phyloP scores from a whole-genome alignment of 2,113 vertebrate species.

The Callionymus lyra region DNA sequence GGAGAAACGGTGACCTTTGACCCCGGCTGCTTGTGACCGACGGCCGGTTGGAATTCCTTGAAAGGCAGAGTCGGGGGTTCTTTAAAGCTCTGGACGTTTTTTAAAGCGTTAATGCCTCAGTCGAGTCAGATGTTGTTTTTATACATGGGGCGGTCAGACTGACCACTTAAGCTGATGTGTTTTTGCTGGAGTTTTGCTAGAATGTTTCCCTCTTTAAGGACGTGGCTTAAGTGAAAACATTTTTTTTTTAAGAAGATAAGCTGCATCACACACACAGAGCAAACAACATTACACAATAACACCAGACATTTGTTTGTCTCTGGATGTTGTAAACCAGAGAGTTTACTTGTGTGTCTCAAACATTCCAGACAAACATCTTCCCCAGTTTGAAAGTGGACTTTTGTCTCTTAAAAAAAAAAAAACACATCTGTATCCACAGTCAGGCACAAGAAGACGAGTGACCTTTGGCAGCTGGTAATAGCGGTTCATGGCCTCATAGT shows the following conservation, averaged over 20 bases:
- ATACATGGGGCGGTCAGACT: constrained; percentile 4
- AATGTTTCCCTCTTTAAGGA: no score
- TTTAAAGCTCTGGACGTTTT: constrained; percentile 13
- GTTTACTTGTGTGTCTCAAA: no score
- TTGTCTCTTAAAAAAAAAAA: not conserved
- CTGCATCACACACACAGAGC: not conserved
- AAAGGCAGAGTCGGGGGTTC: constrained; percentile 16
- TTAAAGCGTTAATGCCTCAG: constrained; percentile 10
- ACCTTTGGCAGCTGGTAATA: constrained; percentile 47
- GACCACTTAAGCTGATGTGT: not conserved
- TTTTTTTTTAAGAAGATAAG: no score
- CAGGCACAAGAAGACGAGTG: constrained; percentile 15
- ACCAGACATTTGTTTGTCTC: no score
- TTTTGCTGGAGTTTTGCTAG: no score
- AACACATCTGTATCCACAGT: constrained; percentile 9
- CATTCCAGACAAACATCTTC: no score
- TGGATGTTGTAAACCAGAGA: no score
- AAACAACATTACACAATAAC: not conserved
- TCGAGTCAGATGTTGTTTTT: no score
- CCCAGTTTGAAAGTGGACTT: no score
- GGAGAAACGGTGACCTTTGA: constrained; percentile 37
- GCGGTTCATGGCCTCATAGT: constrained; percentile 31
- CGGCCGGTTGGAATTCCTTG: constrained; percentile 39
- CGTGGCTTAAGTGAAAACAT: no score
- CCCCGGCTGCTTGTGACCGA: constrained; percentile 17